Evolutionary conservation across 2,888 invertebrate species (phyloP).

Genomic region (Philhelius pedissequus): DNA sequence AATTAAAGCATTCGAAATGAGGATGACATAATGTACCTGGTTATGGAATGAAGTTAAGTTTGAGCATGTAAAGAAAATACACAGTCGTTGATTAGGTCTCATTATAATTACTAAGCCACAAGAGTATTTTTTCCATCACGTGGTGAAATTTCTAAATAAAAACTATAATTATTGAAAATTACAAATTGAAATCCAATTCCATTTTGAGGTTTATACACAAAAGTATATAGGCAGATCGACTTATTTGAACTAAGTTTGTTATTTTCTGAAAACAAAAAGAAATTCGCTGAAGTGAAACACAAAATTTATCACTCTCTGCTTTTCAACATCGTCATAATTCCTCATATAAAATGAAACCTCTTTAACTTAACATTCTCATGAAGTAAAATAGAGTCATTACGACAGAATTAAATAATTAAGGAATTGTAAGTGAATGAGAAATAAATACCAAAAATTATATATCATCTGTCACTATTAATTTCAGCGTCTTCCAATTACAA

Average conservation of each 20-base stretch:
- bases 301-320: not conserved
- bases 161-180: not conserved
- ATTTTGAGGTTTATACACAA: slow-evolving; percentile 1
- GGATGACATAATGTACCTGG: slow-evolving; percentile 14
- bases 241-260: not conserved
- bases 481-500: too few species aligned
- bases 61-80: not conserved
- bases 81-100: not conserved
- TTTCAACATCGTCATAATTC: too few species aligned
- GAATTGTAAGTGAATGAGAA: too few species aligned
- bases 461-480: too few species aligned
- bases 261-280: not conserved
- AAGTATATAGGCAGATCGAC: not conserved
- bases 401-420: too few species aligned
- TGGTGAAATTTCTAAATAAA: not conserved
- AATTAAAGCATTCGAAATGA: not conserved
- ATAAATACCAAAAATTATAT: too few species aligned
- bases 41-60: not conserved
- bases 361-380: too few species aligned
- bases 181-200: slow-evolving; percentile 2
- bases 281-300: not conserved
- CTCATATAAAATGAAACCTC: too few species aligned
- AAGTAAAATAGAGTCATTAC: too few species aligned
- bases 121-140: not conserved
- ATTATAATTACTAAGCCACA: not conserved